Percentiles rank a stretch among this genome's conserved stretches.
Evolutionary conservation across 2,113 vertebrate genomes (phyloP).

Genomic region (Lates calcarifer): DNA sequence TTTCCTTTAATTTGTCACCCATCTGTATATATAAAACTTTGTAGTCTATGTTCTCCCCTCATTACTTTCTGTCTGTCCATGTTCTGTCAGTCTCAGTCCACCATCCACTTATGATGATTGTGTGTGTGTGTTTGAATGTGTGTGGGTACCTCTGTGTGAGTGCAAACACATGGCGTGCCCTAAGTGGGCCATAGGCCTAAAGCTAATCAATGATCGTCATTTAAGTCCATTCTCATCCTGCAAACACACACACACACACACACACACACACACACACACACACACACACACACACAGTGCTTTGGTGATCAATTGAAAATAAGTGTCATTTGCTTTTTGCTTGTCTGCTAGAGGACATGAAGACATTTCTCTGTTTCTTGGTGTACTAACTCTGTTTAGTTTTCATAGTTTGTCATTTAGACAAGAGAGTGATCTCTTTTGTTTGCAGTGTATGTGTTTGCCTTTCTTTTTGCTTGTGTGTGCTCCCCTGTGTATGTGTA

Average conservation of each 20-base stretch:
- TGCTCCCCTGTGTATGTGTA: constrained; percentile 8
- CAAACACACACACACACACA: constrained; percentile 33
- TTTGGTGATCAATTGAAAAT: constrained; percentile 83
- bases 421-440: constrained; percentile 60
- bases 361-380: constrained; percentile 31
- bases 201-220: constrained; percentile 82
- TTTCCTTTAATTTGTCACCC: not conserved
- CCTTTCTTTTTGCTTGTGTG: constrained; percentile 22
- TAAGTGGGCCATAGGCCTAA: constrained; percentile 80
- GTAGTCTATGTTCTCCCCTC: not conserved
- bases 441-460: constrained; percentile 41
- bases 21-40: not conserved
- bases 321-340: constrained; percentile 76
- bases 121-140: constrained; percentile 23
- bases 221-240: constrained; percentile 79
- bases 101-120: constrained; percentile 43
- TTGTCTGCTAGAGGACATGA: constrained; percentile 46
- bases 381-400: constrained; percentile 22
- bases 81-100: constrained; percentile 27
- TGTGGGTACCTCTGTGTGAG: constrained; percentile 65
- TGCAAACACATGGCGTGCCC: constrained; percentile 75
- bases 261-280: constrained; percentile 50
- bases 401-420: constrained; percentile 27
- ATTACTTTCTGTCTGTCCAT: constrained; percentile 15
- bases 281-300: constrained; percentile 35